Base-by-base conservation (phyloP, 2,113 vertebrate genomes). In the Naja naja region DNA sequence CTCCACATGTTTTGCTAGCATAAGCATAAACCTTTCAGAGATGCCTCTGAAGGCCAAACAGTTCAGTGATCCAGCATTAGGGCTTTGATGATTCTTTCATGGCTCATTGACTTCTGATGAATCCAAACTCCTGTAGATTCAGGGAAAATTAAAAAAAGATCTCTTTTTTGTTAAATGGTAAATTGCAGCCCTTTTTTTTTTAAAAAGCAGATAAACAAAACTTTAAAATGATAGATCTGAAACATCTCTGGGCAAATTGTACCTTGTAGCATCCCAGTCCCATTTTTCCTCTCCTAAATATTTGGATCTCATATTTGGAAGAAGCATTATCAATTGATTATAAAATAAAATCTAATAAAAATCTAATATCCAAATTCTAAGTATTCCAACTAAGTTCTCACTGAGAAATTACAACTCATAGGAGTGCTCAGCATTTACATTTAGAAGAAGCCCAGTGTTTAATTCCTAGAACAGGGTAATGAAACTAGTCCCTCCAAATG, bases 51-150 rank as follows among this genome's bases (percentile, higher is more conserved):
- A 56, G 74, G 54, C 53, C 56, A 45, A 85, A 25, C 52, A 91
- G 25, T 85, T 45, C 53, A 86, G 39, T 30, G 39, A 56, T 85
- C 74, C 39, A 43, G 69, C 74, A 27, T 94, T 27, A 89, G 16
- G 18, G 85, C 27, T 55, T 43, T 34, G 10, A 90, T 89, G 18
- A 1, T 91, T 43, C 34, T 95, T 94, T 87, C 95, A 91, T 93
- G 93, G 89, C 94, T 97, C 91, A 53, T 47, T 96, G 89, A 94
- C 91, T 43, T 93, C 95, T 95, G 94, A 95, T 85, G 94, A 86
- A 85, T 93, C 94, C 89, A 92, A 94, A 89, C 22, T n/a, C 86
- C 14, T 93, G 96, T 96, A 96, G 94, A 97, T 96, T 43, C 43
- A 94, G 94, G 85, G 12, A 91, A 94, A 96, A 93, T 47, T 1